Conservation (phyloP, 2,888 invertebrate genomes). For the Euzophera pinguis region DNA sequence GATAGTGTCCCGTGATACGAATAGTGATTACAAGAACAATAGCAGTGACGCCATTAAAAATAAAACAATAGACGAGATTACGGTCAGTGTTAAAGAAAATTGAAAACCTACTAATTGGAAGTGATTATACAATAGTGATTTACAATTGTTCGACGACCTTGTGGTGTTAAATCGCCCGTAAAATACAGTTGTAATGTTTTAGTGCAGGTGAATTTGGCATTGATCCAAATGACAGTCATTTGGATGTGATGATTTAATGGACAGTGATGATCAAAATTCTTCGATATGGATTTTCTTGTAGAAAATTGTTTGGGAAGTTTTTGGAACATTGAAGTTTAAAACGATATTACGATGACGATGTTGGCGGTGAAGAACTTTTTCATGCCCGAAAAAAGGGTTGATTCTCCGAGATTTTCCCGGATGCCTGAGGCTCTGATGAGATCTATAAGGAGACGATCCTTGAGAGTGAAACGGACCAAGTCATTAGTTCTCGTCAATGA, state of each 20-base stretch:
- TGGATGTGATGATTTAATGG: neutral
- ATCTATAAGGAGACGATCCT: conserved; percentile 84
- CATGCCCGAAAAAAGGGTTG: conserved; percentile 82
- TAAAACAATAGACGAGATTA: conserved; percentile 24
- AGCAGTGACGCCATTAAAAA: conserved; percentile 20
- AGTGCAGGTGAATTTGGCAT: conserved; percentile 23
- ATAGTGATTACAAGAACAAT: conserved; percentile 28
- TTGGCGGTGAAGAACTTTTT: conserved; percentile 88
- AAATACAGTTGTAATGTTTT: conserved; percentile 25
- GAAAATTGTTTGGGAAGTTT: conserved; percentile 7
- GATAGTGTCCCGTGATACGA: conserved; percentile 22
- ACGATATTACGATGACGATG: conserved; percentile 61
- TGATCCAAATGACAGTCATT: conserved; percentile 22
- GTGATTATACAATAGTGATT: conserved; percentile 37
- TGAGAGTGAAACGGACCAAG: conserved; percentile 87
- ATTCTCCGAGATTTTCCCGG: conserved; percentile 79
- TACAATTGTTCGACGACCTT: conserved; percentile 18
- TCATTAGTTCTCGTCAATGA: conserved; percentile 85
- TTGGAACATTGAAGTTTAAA: conserved; percentile 1
- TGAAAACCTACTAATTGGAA: conserved; percentile 22
- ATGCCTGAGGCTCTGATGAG: conserved; percentile 88
- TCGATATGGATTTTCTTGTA: neutral
- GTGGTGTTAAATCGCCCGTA: conserved; percentile 25
- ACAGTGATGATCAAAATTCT: neutral
- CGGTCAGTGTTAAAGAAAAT: conserved; percentile 19